Percentiles rank a stretch among this genome's conserved stretches.
Evolutionary conservation across 2,113 vertebrate species (phyloP).

Genomic region (Naja naja): DNA sequence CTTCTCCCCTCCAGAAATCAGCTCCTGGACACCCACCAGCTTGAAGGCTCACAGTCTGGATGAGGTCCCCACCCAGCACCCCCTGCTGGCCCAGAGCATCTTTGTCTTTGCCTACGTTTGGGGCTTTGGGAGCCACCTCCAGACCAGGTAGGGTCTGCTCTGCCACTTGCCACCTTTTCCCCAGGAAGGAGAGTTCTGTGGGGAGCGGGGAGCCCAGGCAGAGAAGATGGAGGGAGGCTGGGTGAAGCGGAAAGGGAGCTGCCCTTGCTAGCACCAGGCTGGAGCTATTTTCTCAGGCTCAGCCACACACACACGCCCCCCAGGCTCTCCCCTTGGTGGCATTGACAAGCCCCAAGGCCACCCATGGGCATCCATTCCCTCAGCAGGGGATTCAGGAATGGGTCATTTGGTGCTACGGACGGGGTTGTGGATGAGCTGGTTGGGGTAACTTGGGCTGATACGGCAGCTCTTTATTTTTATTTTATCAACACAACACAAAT

Average conservation of each 20-base stretch:
- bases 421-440: not conserved
- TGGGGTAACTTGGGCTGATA: not conserved
- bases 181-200: not conserved
- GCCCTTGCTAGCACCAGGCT: not conserved
- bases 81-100: constrained; percentile 63
- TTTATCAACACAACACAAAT: not conserved
- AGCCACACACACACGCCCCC: not conserved
- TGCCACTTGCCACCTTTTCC: not conserved
- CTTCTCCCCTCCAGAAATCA: not conserved
- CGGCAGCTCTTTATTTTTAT: not conserved
- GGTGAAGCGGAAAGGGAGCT: not conserved
- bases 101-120: constrained; percentile 81
- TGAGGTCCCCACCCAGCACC: constrained; percentile 18
- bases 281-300: not conserved
- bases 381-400: not conserved
- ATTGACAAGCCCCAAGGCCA: not conserved
- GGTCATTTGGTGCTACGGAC: not conserved
- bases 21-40: not conserved
- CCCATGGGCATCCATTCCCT: not conserved
- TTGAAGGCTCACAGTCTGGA: not conserved
- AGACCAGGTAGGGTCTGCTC: constrained; percentile 69
- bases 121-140: constrained; percentile 82
- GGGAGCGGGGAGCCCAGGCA: too few species aligned
- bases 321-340: not conserved
- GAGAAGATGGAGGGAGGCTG: not conserved